Conservation (phyloP, 1,140 invertebrate genomes). For the Diuraphis noxia region DNA sequence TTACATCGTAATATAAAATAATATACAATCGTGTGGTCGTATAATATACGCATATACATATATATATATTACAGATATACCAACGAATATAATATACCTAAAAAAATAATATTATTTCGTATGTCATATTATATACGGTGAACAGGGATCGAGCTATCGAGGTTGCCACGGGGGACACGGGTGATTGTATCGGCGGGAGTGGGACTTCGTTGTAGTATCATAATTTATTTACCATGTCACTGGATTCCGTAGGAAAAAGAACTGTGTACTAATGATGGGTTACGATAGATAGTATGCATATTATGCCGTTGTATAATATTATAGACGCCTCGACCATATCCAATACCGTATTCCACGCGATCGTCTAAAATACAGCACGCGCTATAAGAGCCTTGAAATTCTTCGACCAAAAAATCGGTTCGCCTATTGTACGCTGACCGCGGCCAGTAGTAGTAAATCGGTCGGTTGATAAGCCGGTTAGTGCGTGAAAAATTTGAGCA, state of each 20-base stretch:
- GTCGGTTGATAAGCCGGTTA: neutral
- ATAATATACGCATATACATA: too few relatives aligned
- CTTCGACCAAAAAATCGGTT: neutral
- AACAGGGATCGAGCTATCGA: neutral
- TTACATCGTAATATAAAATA: too few relatives aligned
- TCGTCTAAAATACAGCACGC: neutral
- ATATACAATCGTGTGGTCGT: too few relatives aligned
- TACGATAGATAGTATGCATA: neutral
- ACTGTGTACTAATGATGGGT: slow-evolving; percentile 39
- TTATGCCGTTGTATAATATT: neutral
- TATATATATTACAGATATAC: too few relatives aligned
- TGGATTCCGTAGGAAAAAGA: neutral
- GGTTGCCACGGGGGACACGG: neutral
- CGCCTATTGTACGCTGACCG: too few relatives aligned
- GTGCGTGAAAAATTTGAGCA: neutral
- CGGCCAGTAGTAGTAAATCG: neutral
- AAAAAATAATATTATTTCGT: neutral
- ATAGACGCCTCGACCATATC: neutral
- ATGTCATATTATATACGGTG: neutral
- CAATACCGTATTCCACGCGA: slow-evolving; percentile 52
- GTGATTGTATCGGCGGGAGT: neutral
- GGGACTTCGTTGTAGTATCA: neutral
- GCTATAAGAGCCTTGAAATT: neutral
- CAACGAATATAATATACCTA: neutral
- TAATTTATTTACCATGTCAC: slow-evolving; percentile 22